Conservation (phyloP, 1,140 invertebrate genomes). For the Drosophila kepulauana region DNA sequence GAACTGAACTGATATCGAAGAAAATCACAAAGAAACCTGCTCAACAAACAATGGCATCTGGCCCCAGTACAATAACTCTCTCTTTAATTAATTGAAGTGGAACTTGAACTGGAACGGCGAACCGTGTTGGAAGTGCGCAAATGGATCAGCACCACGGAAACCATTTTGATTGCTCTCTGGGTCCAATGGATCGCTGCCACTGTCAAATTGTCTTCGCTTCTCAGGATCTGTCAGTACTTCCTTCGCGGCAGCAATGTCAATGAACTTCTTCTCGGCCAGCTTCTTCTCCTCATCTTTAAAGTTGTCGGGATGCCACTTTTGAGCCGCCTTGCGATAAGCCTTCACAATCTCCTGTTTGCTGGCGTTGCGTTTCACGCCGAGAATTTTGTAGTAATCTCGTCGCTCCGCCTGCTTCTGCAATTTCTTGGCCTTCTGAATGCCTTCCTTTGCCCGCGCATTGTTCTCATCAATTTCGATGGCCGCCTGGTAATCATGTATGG, state of each 20-base stretch:
- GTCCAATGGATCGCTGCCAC: slow-evolving; percentile 98
- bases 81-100: slow-evolving; percentile 91
- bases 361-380: slow-evolving; percentile 91
- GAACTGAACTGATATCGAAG: slow-evolving; percentile 5
- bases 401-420: slow-evolving; percentile 97
- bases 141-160: slow-evolving; percentile 91
- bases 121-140: slow-evolving; percentile 95
- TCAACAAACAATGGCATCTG: slow-evolving; percentile 56
- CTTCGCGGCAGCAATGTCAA: slow-evolving; percentile 99
- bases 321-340: slow-evolving; percentile 98
- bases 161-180: slow-evolving; percentile 92
- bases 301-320: slow-evolving; percentile 99
- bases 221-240: slow-evolving; percentile 95
- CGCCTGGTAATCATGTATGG: slow-evolving; percentile 94
- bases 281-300: slow-evolving; percentile 97
- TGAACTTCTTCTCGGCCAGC: slow-evolving; percentile 98
- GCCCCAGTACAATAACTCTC: slow-evolving; percentile 33
- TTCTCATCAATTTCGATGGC: slow-evolving; percentile 94
- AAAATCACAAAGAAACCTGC: slow-evolving; percentile 55
- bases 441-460: slow-evolving; percentile 94
- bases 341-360: slow-evolving; percentile 97
- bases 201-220: slow-evolving; percentile 96
- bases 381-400: slow-evolving; percentile 99
- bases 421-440: slow-evolving; percentile 95
- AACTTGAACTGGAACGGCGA: slow-evolving; percentile 98